phyloP scores from a whole-genome alignment of 2,113 vertebrate genomes.

The Lathamus discolor region DNA sequence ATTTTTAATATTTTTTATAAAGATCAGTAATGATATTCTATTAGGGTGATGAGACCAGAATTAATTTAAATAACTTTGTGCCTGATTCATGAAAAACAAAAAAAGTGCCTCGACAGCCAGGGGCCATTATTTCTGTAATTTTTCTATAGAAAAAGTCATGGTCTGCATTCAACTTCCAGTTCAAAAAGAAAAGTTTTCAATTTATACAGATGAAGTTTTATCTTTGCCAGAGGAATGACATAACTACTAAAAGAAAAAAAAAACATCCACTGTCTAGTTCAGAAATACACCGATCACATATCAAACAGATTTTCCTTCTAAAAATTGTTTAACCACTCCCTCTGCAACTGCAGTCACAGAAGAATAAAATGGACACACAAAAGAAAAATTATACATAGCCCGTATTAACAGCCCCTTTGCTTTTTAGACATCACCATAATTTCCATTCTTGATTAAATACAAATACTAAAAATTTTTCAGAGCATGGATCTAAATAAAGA shows the following conservation, averaged over 20 bases:
- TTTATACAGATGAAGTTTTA: slow-evolving; percentile 64
- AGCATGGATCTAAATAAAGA: not conserved
- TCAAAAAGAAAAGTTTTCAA: slow-evolving; percentile 69
- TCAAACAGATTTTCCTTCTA: slow-evolving; percentile 21
- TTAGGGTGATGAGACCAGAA: slow-evolving; percentile 65
- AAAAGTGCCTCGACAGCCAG: slow-evolving; percentile 52
- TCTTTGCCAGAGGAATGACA: slow-evolving; percentile 40
- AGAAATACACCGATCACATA: slow-evolving; percentile 8
- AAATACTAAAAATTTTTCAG: not conserved
- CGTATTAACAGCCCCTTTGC: not conserved
- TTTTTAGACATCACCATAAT: not conserved
- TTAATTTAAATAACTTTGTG: slow-evolving; percentile 71
- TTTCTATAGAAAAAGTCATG: slow-evolving; percentile 67
- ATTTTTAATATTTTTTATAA: slow-evolving; percentile 47
- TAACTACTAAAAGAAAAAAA: slow-evolving; percentile 37
- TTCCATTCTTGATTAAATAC: not conserved
- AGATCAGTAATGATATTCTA: slow-evolving; percentile 53
- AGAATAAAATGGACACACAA: slow-evolving; percentile 10
- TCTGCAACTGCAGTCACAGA: slow-evolving; percentile 4
- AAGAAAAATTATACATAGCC: slow-evolving; percentile 13
- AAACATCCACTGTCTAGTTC: not conserved
- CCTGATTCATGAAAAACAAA: slow-evolving; percentile 63
- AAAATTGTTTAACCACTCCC: slow-evolving; percentile 30
- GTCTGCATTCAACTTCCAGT: slow-evolving; percentile 56
- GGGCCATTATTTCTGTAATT: slow-evolving; percentile 60